These are phyloP conservation scores for Automeris io DNA, from an alignment of 2,888 invertebrate genomes.

Conservation along the genomic window DNA sequence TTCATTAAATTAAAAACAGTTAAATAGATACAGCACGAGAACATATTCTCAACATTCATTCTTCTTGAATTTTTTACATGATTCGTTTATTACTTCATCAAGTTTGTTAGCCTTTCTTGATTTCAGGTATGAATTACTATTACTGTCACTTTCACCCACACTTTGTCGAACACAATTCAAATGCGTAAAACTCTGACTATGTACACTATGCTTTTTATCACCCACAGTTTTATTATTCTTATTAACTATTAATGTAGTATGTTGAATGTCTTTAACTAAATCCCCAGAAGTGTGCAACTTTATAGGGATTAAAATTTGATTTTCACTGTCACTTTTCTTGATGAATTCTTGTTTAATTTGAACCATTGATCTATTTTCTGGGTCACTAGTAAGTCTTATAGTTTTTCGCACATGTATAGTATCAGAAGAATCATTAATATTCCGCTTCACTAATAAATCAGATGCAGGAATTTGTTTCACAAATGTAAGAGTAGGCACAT, in stretches of 20 bases:
- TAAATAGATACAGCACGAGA: constrained; percentile 59
- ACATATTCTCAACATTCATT: constrained; percentile 64
- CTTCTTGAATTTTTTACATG: constrained; percentile 67
- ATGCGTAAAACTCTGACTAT: constrained; percentile 69
- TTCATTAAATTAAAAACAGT: constrained; percentile 65
- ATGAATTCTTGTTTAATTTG: constrained; percentile 62
- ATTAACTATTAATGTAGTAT: constrained; percentile 67
- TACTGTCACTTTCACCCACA: constrained; percentile 61
- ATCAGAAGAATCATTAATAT: constrained; percentile 53
- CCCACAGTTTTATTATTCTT: constrained; percentile 65
- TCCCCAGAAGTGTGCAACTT: constrained; percentile 64
- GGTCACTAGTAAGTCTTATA: constrained; percentile 63
- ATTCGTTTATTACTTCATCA: constrained; percentile 60
- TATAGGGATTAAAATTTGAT: constrained; percentile 64
- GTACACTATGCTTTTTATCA: constrained; percentile 72
- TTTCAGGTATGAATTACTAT: constrained; percentile 58
- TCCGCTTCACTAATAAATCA: constrained; percentile 63
- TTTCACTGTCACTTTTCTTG: constrained; percentile 66
- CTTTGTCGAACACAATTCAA: constrained; percentile 64
- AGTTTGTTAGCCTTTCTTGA: constrained; percentile 60
- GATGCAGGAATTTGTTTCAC: constrained; percentile 64
- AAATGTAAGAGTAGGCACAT: constrained; percentile 55
- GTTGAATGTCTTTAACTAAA: constrained; percentile 72
- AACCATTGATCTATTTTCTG: constrained; percentile 62
- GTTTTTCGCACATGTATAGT: constrained; percentile 62